phyloP scores from a whole-genome alignment of 2,113 vertebrate genomes.

The Epinephelus cyanopodus region DNA sequence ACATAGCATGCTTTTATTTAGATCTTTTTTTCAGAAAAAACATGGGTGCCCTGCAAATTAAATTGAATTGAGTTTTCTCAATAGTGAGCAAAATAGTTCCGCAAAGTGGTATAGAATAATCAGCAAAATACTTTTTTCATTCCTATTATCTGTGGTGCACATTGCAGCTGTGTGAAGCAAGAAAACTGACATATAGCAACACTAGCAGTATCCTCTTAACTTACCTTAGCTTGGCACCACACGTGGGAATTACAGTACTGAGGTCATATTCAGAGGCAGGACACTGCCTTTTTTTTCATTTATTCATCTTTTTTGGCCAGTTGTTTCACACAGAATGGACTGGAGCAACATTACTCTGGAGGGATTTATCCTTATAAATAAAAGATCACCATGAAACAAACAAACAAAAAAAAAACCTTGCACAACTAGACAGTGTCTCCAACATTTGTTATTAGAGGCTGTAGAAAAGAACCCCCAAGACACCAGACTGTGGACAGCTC shows the following conservation, averaged over 20 bases:
- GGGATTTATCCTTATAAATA: slow-evolving; percentile 56
- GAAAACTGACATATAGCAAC: neutral
- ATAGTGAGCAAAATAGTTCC: neutral
- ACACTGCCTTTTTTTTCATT: neutral
- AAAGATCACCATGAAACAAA: slow-evolving; percentile 54
- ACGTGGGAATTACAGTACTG: slow-evolving; percentile 19
- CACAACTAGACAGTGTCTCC: neutral
- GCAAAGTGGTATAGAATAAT: neutral
- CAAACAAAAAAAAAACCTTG: slow-evolving; percentile 3
- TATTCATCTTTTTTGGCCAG: slow-evolving; percentile 34
- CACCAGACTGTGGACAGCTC: neutral
- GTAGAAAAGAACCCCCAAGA: slow-evolving; percentile 30
- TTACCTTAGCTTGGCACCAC: slow-evolving; percentile 38
- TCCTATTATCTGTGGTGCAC: neutral
- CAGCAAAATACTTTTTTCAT: too few relatives aligned
- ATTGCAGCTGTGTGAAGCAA: slow-evolving; percentile 5
- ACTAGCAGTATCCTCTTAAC: slow-evolving; percentile 10
- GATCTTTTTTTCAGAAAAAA: neutral
- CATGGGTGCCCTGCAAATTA: neutral
- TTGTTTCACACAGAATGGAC: slow-evolving; percentile 27
- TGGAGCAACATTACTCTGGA: slow-evolving; percentile 23
- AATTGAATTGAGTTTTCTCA: neutral
- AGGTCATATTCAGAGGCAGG: slow-evolving; percentile 9
- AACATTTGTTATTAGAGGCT: slow-evolving; percentile 1
- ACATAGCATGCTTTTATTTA: neutral